These are phyloP conservation scores for Pachydiplax longipennis DNA, from an alignment of 2,888 invertebrate genomes.

Conservation along the genomic window DNA sequence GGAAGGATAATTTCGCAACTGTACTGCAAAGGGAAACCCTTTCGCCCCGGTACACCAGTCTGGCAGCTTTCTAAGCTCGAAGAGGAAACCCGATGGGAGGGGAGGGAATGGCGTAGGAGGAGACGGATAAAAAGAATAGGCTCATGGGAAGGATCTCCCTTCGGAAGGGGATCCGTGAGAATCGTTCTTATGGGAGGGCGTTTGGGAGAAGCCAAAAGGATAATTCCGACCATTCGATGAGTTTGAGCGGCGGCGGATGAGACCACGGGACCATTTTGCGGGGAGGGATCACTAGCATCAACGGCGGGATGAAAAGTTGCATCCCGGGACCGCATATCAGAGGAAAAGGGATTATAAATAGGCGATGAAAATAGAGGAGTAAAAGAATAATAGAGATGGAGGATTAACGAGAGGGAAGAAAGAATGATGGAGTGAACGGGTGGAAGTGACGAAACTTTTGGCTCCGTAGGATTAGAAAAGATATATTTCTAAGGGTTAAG, in stretches of 20 bases:
- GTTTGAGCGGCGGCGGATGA: not conserved
- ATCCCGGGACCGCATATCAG: not conserved
- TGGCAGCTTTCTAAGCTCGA: constrained; percentile 28
- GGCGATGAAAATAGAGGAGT: not conserved
- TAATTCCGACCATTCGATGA: not conserved
- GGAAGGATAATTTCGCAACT: constrained; percentile 12
- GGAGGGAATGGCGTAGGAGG: not conserved
- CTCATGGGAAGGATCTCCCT: not conserved
- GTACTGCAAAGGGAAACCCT: not conserved
- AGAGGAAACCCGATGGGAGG: not conserved
- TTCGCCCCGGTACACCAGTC: constrained; percentile 15
- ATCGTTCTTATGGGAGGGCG: not conserved
- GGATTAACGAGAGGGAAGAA: not conserved
- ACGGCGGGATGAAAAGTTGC: not conserved
- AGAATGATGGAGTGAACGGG: not conserved
- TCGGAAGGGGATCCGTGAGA: not conserved
- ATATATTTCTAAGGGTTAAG: too few relatives aligned
- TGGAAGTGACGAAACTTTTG: not conserved
- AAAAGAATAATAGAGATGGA: not conserved
- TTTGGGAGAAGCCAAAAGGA: not conserved
- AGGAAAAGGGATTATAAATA: not conserved
- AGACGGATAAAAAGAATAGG: not conserved
- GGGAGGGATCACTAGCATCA: not conserved
- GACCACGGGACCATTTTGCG: not conserved
- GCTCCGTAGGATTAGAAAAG: not conserved